Evolutionary conservation across 2,888 invertebrate species (phyloP).

Genomic region (Pristionchus mayeri): DNA sequence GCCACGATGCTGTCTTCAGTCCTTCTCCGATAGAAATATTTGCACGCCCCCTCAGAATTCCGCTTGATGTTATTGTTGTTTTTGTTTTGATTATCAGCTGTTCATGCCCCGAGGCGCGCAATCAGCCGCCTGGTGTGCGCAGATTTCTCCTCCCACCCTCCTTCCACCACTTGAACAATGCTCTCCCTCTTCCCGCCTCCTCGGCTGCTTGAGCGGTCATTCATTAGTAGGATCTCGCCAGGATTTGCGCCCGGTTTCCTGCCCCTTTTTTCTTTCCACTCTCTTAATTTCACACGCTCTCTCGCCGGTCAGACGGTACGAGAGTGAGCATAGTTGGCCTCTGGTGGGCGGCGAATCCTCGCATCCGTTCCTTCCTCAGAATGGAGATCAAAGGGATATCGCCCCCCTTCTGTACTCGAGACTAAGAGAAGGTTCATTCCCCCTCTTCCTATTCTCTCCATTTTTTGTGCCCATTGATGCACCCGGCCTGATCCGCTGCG

Average conservation of each 20-base stretch:
- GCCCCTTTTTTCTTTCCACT: neutral
- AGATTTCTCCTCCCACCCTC: too few species aligned
- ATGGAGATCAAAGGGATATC: neutral
- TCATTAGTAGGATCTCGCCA: neutral
- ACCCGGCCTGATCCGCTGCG: neutral
- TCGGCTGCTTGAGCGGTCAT: neutral
- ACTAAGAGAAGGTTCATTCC: slow-evolving; percentile 9
- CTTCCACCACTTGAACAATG: too few species aligned
- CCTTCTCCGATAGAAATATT: too few species aligned
- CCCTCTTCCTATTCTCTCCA: neutral
- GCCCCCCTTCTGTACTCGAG: neutral
- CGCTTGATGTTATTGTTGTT: too few species aligned
- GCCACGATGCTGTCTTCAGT: too few species aligned
- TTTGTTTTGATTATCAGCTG: too few species aligned
- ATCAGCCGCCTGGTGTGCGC: too few species aligned
- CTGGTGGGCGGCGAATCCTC: neutral
- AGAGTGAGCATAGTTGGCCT: neutral
- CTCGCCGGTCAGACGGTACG: neutral
- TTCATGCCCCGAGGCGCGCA: too few species aligned
- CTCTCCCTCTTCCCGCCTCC: too few species aligned
- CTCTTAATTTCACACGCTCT: neutral
- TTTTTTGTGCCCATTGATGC: slow-evolving; percentile 25
- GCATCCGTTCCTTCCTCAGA: neutral
- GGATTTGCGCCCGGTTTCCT: neutral
- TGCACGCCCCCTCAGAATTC: too few species aligned